Evolutionary conservation across 2,888 invertebrate species (phyloP), one percentile per base, ranked within the genome.

Genomic region (Xestia sexstrigata): DNA sequence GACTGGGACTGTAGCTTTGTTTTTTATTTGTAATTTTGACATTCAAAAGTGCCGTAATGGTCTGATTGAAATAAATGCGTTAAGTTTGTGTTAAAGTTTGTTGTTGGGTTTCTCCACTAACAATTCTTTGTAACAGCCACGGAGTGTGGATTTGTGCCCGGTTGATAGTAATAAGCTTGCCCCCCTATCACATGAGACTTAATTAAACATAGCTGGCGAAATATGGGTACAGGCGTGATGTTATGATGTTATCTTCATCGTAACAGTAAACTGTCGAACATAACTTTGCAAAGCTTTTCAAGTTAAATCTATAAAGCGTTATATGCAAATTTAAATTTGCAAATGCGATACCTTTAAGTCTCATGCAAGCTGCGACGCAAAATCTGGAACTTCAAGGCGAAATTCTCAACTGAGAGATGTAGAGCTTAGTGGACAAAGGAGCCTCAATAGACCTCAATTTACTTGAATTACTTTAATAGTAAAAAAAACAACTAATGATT

Each of bases 311-410:
- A 42, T 15, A 23, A 17, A 11, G 30, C 52, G 23, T 42, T 52
- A n/a, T 52, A 70, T 52, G 49, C 23, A 71, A 55, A 73, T 73
- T 73, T 2, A 42, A n/a, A 71, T 74, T 74, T 72, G 8, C 30
- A 55, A 35, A 45, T 23, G 17, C 1, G 52, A 30, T 20, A 30
- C 15, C 13, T 23, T 5, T 58, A 73, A 45, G 35, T 74, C 13
- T 73, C 5, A 49, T 58, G 23, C 23, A n/a, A 55, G 5, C 30
- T 15, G 8, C 17, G 17, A n/a, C 11, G 7, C n/a, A 35, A 67
- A 70, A 35, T 45, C 8, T 11, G 11, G 11, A 23, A 35, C 45
- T 45, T 45, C 4, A 45, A 70, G 23, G 6, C 17, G 9, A 62
- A 62, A 5, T 35, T 20, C 20, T 35, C 20, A 62, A 62, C 35